Percentiles rank a stretch among this genome's conserved stretches.
Evolutionary conservation across 2,888 invertebrate species (phyloP).

Genomic region (Julus scandinavius): DNA sequence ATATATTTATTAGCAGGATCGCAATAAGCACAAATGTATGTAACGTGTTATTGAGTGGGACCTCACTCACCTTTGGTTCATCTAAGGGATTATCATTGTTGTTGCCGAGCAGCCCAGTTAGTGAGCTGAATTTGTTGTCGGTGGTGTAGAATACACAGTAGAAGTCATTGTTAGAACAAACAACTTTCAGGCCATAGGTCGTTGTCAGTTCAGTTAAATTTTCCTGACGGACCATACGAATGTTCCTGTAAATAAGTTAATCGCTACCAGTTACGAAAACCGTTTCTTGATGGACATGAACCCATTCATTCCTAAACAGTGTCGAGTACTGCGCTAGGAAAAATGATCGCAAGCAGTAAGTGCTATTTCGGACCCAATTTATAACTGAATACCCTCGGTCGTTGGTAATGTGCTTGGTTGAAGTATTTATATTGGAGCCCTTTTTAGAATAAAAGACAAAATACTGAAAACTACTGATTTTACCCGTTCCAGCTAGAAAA

Average conservation of each 20-base stretch:
- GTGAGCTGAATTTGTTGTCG: neutral
- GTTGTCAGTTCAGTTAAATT: neutral
- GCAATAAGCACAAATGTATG: neutral
- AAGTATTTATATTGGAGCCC: too few species aligned
- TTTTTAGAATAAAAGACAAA: too few species aligned
- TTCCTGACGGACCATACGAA: neutral
- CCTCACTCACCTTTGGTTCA: neutral
- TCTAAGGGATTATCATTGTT: neutral
- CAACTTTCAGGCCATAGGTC: neutral
- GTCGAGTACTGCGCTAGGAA: too few species aligned
- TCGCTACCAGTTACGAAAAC: too few species aligned
- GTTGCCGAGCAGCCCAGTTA: neutral
- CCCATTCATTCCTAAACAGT: too few species aligned
- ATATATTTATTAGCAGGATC: neutral
- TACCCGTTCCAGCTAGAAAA: neutral
- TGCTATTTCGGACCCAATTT: too few species aligned
- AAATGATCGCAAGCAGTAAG: too few species aligned
- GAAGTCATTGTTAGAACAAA: neutral
- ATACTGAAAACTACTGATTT: too few species aligned
- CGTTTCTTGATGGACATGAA: too few species aligned
- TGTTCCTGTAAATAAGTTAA: neutral
- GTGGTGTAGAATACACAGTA: neutral
- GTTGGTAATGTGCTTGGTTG: too few species aligned
- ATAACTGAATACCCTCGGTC: too few species aligned
- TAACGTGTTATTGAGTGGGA: neutral